These are phyloP conservation scores for Fabriciana adippe DNA, from an alignment of 2,888 invertebrate genomes.

Conservation along the genomic window DNA sequence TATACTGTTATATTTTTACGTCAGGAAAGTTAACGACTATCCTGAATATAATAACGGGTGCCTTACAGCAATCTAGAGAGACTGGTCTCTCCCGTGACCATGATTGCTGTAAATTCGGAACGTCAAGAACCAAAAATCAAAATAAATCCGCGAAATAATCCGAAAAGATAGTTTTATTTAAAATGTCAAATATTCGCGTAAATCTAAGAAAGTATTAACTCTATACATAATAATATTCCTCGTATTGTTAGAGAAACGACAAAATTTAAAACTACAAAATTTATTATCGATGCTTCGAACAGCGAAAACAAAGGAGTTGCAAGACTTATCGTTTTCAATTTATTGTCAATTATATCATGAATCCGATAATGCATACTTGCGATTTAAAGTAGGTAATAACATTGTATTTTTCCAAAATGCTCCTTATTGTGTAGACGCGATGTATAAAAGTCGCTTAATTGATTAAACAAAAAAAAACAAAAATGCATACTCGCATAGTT, in stretches of 20 bases:
- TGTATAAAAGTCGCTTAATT: not conserved
- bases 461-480: not conserved
- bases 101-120: no score
- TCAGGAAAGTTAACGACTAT: no score
- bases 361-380: slow-evolving; percentile 35
- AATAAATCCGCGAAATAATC: no score
- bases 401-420: slow-evolving; percentile 1
- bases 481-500: slow-evolving; percentile 8
- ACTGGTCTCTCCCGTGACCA: no score
- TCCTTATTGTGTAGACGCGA: slow-evolving; percentile 9
- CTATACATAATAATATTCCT: not conserved
- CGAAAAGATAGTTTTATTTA: no score
- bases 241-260: not conserved
- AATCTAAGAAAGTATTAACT: no score
- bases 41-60: no score
- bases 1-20: no score
- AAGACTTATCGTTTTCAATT: slow-evolving; percentile 31
- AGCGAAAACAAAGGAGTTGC: slow-evolving; percentile 14
- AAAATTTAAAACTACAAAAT: slow-evolving; percentile 13
- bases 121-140: no score
- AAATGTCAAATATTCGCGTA: no score
- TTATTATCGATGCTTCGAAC: slow-evolving; percentile 3
- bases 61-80: no score
- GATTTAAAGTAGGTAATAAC: slow-evolving; percentile 24
- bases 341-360: slow-evolving; percentile 36